Percentiles rank a stretch among this genome's conserved stretches.
Evolutionary conservation across 2,888 invertebrate species (phyloP).

Genomic region (Neoitamus cyanurus): DNA sequence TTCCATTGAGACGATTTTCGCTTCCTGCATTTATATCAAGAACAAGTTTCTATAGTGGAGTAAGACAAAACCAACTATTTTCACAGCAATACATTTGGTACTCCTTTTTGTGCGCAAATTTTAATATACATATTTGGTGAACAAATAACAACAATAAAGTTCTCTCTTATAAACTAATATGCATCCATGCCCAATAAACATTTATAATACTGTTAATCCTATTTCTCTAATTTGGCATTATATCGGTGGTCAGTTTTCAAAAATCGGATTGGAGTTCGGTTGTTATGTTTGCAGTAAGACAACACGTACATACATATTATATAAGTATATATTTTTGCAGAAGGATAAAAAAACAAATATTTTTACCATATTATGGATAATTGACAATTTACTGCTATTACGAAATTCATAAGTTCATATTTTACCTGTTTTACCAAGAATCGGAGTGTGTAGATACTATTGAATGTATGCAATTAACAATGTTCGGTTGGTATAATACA

Average conservation of each 20-base stretch:
- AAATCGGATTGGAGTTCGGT: not conserved
- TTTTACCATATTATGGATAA: not conserved
- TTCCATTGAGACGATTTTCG: not conserved
- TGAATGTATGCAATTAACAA: not conserved
- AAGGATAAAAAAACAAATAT: not conserved
- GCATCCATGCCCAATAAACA: not conserved
- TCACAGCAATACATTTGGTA: not conserved
- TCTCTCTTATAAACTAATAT: not conserved
- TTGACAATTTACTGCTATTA: constrained; percentile 9
- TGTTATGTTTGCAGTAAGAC: not conserved
- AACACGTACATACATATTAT: not conserved
- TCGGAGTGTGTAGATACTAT: not conserved
- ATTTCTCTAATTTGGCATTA: constrained; percentile 20
- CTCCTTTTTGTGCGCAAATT: not conserved
- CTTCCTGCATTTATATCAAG: not conserved
- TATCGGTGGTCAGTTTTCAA: constrained; percentile 20
- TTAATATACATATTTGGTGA: not conserved
- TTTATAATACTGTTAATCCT: not conserved
- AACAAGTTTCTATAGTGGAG: not conserved
- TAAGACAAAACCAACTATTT: not conserved
- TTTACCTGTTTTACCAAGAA: not conserved
- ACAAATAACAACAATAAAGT: not conserved
- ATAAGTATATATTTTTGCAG: not conserved
- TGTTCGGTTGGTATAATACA: not conserved
- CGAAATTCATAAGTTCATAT: not conserved